A percentile compares a stretch with the other conserved stretches of the same genome.
phyloP scores from a whole-genome alignment of 2,113 vertebrate species.

The Patagioenas fasciata region DNA sequence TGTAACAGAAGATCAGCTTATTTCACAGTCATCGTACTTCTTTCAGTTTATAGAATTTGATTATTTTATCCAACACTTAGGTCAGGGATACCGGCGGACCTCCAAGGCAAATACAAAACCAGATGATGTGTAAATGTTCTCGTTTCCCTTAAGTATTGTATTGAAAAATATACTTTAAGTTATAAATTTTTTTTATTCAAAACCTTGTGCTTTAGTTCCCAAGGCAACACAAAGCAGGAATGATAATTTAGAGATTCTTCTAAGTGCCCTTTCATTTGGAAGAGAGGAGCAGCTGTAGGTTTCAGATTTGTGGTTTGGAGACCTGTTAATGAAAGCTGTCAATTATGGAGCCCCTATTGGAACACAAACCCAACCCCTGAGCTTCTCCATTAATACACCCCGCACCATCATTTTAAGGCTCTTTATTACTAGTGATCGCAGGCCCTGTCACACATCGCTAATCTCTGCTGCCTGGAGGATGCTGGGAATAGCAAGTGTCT shows the following conservation, averaged over 20 bases:
- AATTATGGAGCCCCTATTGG: not conserved
- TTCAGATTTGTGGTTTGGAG: not conserved
- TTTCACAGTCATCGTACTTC: not conserved
- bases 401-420: not conserved
- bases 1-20: not conserved
- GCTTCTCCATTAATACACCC: not conserved
- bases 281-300: not conserved
- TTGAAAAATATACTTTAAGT: not conserved
- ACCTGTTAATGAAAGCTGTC: not conserved
- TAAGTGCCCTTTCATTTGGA: not conserved
- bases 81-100: not conserved
- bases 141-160: not conserved
- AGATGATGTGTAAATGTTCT: not conserved
- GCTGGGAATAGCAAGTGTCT: constrained; percentile 4
- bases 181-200: not conserved
- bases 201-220: not conserved
- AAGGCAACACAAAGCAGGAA: not conserved
- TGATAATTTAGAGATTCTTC: not conserved
- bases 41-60: not conserved
- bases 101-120: not conserved
- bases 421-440: not conserved
- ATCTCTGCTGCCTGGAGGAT: not conserved
- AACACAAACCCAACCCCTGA: not conserved
- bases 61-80: not conserved
- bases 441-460: not conserved